Evolutionary conservation across 2,797 vertebrate genomes (phyloP), one percentile per base, ranked within the genome.

Genomic region (Tokudaia muenninki): DNA sequence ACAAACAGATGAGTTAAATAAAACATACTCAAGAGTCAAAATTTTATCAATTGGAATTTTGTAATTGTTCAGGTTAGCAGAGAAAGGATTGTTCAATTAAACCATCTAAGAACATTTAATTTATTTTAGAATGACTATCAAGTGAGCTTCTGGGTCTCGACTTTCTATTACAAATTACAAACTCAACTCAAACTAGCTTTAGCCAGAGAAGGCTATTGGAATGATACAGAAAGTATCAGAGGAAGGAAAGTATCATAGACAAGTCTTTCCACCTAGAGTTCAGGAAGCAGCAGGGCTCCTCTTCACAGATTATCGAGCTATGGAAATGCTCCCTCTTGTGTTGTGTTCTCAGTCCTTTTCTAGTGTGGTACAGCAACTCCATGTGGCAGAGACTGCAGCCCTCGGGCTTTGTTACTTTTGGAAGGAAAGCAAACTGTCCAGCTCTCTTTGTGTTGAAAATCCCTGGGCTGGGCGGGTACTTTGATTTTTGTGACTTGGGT

Each of bases 71-170:
- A 78, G 63, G 78, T 65, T 19, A 52, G 37, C 77, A 84, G 44
- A 82, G 63, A 92, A 94, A 59, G 59, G 34, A 77, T 92, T 83
- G 50, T 91, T 90, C 93, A 92, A 91, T 87, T 90, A 96, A 91
- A 17, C 84, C 57, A 31, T 52, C 34, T 74, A 78, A 81, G 74
- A 92, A 59, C 47, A 92, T 50, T 59, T 92, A 72, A 0, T 59
- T 11, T 17, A 67, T 87, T 95, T 95, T 70, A 83, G 74, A 87
- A 89, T 89, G 92, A 91, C 61, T 81, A 91, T 50, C 74, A 91
- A 87, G 83, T 89, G 41, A 88, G 29, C 31, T 84, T 96, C 44
- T n/a, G 91, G 26, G 37, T 88, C n/a, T 52, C 47, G 47, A 89
- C 90, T 95, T 95, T 91, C 74, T 63, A 67, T 91, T 87, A 44